Conservation (phyloP, 1,140 invertebrate species). For the Doryteuthis pealeii region DNA sequence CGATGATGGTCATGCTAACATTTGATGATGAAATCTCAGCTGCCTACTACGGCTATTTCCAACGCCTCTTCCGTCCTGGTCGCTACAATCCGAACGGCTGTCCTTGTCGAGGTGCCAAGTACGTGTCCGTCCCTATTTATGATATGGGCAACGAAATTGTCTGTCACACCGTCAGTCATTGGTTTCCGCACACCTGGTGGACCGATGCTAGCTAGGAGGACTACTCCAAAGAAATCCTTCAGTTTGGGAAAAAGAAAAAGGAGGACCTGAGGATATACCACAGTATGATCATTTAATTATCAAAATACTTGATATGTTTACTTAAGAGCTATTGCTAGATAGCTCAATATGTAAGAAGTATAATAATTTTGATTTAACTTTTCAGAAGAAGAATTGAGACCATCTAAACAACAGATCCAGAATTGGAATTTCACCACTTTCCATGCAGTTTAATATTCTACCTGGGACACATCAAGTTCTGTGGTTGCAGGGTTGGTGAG, state of each 20-base stretch:
- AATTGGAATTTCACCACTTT: conserved; percentile 36
- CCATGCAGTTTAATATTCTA: conserved; percentile 30
- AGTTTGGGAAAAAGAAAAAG: too few relatives aligned
- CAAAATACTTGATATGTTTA: too few relatives aligned
- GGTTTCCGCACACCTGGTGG: conserved; percentile 41
- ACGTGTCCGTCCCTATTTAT: conserved; percentile 37
- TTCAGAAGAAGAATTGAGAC: too few relatives aligned
- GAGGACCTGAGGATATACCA: conserved; percentile 29
- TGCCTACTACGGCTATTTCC: conserved; percentile 36
- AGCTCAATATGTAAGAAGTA: too few relatives aligned
- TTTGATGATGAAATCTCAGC: conserved; percentile 40
- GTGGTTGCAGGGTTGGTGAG: conserved; percentile 86
- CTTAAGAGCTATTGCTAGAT: too few relatives aligned
- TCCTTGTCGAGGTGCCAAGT: conserved; percentile 33
- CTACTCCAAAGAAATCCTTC: conserved; percentile 29
- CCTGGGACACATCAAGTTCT: conserved; percentile 79
- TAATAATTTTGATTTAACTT: too few relatives aligned
- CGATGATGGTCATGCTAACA: conserved; percentile 40
- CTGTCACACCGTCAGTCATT: conserved; percentile 35
- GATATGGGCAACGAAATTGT: conserved; percentile 37
- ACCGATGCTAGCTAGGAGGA: conserved; percentile 32
- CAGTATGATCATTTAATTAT: too few relatives aligned
- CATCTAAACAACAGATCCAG: too few relatives aligned
- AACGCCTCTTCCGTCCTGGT: conserved; percentile 37
- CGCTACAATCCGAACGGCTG: conserved; percentile 41